Evolutionary conservation across 2,113 vertebrate species (phyloP).

Genomic region (Cynopterus brachyotis): DNA sequence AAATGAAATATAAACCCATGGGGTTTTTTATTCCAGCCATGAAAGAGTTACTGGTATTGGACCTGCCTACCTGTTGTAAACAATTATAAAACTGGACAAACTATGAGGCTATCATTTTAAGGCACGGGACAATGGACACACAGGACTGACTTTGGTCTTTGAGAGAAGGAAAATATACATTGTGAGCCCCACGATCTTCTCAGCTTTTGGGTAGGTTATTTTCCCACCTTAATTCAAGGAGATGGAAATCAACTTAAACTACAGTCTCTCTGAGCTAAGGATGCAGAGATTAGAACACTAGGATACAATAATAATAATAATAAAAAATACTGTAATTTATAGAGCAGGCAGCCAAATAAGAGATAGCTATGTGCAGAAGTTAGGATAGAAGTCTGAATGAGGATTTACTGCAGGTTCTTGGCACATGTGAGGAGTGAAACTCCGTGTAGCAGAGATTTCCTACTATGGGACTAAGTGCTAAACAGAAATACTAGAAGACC

Average conservation of each 20-base stretch:
- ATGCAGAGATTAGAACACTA: background rate
- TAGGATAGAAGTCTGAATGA: background rate
- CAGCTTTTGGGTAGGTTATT: background rate
- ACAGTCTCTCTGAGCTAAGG: background rate
- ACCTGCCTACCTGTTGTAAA: background rate
- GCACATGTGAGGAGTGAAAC: background rate
- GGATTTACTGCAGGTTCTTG: background rate
- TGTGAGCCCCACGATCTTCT: background rate
- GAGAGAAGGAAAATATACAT: background rate
- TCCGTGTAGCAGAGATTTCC: background rate
- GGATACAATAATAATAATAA: background rate
- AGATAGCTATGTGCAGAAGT: background rate
- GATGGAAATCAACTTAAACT: background rate
- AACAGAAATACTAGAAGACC: background rate
- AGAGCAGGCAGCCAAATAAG: background rate
- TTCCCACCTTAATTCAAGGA: background rate
- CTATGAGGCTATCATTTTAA: background rate
- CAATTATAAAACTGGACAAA: background rate
- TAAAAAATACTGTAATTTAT: background rate
- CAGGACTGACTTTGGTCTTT: background rate
- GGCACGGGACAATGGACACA: background rate
- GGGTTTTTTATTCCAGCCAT: background rate
- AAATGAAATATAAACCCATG: slow-evolving; percentile 44
- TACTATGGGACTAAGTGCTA: background rate
- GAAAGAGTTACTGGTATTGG: background rate